Base-by-base conservation (phyloP, 2,888 invertebrate genomes). In the Brachyptera risi region DNA sequence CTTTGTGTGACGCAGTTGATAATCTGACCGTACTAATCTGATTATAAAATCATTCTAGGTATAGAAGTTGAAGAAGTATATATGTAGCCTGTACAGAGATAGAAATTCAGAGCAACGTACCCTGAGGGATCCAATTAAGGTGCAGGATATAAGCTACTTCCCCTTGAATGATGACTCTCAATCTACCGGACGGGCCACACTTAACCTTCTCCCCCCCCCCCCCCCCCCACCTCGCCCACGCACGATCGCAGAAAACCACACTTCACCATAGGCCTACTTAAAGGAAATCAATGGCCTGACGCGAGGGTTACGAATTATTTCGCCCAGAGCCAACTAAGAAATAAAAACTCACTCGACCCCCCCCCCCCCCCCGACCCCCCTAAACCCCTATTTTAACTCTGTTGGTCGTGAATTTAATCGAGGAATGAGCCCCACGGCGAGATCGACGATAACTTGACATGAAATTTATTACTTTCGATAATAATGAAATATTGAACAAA, bases 61-160 rank as follows among this genome's bases (percentile, higher is more conserved):
- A n/a, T n/a, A n/a, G n/a, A n/a, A n/a, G n/a, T n/a, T n/a, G n/a
- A n/a, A n/a, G n/a, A n/a, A n/a, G n/a, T n/a, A n/a, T n/a, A n/a
- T n/a, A n/a, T n/a, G n/a, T n/a, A n/a, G n/a, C n/a, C n/a, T n/a
- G n/a, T n/a, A n/a, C n/a, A n/a, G n/a, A n/a, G n/a, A n/a, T n/a
- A n/a, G n/a, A n/a, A n/a, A n/a, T n/a, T n/a, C n/a, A n/a, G n/a
- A n/a, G n/a, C n/a, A n/a, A n/a, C n/a, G 17, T 42, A 42, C 42
- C 49, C 49, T 24, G 15, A 49, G 51, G 51, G 51, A 51, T 51
- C 51, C 51, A 51, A 51, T 51, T 51, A 51, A 51, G 31, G 17
- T 51, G 13, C 51, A 31, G 51, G 51, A 51, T 51, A 51, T 51
- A 51, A 51, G 27, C 51, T 51, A 35, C 35, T 51, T 35, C 31